Base-by-base conservation (phyloP, 2,888 invertebrate genomes). In the Isoperla grammatica region DNA sequence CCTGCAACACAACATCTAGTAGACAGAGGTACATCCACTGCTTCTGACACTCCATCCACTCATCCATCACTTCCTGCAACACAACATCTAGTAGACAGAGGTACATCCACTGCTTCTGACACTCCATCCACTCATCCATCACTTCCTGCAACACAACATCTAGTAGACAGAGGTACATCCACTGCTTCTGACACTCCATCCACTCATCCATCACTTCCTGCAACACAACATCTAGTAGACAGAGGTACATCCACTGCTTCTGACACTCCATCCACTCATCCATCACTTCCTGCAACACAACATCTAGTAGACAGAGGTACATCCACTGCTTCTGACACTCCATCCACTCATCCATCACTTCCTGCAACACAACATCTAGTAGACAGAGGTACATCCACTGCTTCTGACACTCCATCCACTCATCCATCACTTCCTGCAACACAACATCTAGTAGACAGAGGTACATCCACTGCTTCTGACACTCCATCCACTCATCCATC, bases 401-500 rank as follows among this genome's bases (percentile, higher is more conserved):
- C 84, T 82, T 84, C 74, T 91, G 90, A 50, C 86, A 85, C 71
- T 89, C 84, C 54, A 83, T 80, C 85, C 86, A 87, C 66, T 83
- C 79, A 50, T 81, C 81, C 2, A 86, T 75, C 2, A 84, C 84
- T 53, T 80, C 83, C 72, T 84, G 80, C 49, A n/a, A n/a, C n/a
- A n/a, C n/a, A n/a, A n/a, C n/a, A n/a, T n/a, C n/a, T n/a, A n/a
- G n/a, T n/a, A n/a, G n/a, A n/a, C n/a, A n/a, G n/a, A 91, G 71
- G 67, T 90, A 90, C 80, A 90, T 84, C 90, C 90, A 91, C 63
- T 86, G 81, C 84, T 82, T 84, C 74, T 91, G 90, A 50, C 86
- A 85, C 71, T 89, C 84, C 54, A 83, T 80, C 85, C 86, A 87
- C 66, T 83, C 79, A 50, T 81, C 81, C 2, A 86, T 75, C 2